Evolutionary conservation across 1,140 invertebrate genomes (phyloP).

Genomic region (Aradophagus sp.): DNA sequence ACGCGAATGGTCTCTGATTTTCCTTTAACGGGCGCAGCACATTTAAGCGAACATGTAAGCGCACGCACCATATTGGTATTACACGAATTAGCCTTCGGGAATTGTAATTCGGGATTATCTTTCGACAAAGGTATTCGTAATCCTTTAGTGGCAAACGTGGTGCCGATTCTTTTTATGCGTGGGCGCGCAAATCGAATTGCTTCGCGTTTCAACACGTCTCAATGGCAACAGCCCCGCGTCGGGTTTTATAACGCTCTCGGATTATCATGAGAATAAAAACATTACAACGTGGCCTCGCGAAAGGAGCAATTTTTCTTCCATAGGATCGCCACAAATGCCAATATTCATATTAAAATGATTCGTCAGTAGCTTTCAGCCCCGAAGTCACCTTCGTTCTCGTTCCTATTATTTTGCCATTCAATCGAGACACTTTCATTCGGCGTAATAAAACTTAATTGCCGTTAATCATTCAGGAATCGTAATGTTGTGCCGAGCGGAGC

Average conservation of each 20-base stretch:
- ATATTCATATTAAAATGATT: too few relatives aligned
- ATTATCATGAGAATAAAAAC: conserved; percentile 54
- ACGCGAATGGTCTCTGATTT: conserved; percentile 55
- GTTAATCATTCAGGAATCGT: too few relatives aligned
- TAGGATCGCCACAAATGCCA: too few relatives aligned
- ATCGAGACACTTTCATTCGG: too few relatives aligned
- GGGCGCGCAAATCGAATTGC: conserved; percentile 59
- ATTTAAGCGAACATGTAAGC: conserved; percentile 50
- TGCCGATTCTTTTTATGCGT: conserved; percentile 54
- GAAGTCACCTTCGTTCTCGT: too few relatives aligned
- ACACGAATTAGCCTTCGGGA: conserved; percentile 55
- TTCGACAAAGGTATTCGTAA: conserved; percentile 59
- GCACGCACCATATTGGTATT: conserved; percentile 41
- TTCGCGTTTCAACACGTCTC: conserved; percentile 58
- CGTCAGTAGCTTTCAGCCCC: too few relatives aligned
- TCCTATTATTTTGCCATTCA: too few relatives aligned
- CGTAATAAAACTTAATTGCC: too few relatives aligned
- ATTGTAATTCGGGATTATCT: conserved; percentile 57
- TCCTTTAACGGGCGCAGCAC: conserved; percentile 51
- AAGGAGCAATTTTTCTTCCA: conserved; percentile 30
- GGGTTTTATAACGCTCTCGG: conserved; percentile 20
- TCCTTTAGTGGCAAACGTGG: conserved; percentile 54
- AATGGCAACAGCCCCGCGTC: conserved; percentile 34
- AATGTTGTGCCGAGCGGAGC: conserved; percentile 7
- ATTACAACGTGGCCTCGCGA: conserved; percentile 12